Percentiles rank a stretch among this genome's conserved stretches.
phyloP scores from a whole-genome alignment of 2,888 invertebrate genomes.

The Podabrus alpinus region DNA sequence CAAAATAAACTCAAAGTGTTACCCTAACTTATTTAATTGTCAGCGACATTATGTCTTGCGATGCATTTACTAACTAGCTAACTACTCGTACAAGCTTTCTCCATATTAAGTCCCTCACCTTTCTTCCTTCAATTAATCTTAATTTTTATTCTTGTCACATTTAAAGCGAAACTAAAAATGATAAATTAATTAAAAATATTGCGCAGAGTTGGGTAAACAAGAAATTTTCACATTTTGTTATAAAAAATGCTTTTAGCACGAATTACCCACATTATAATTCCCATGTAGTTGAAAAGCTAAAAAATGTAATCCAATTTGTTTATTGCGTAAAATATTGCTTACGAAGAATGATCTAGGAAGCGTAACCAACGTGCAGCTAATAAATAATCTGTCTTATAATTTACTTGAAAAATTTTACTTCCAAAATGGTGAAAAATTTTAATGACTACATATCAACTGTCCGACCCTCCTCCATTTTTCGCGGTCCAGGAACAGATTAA shows the following conservation, averaged over 20 bases:
- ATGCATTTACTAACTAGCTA: slow-evolving; percentile 7
- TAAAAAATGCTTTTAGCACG: neutral
- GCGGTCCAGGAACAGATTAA: too few species aligned
- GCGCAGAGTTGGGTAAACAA: neutral
- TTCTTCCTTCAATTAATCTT: neutral
- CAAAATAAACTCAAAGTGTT: slow-evolving; percentile 20
- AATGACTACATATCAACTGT: neutral
- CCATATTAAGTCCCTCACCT: slow-evolving; percentile 14
- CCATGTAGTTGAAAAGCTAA: neutral
- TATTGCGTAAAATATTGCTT: neutral
- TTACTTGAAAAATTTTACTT: neutral
- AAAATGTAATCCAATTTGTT: neutral
- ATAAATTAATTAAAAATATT: neutral
- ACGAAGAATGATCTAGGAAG: neutral
- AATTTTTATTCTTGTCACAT: neutral
- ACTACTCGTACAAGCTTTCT: slow-evolving; percentile 8
- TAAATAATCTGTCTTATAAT: neutral
- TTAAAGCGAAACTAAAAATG: neutral
- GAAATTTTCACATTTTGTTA: neutral
- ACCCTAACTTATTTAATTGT: slow-evolving; percentile 29
- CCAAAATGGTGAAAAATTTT: neutral
- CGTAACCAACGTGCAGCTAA: neutral
- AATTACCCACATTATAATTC: neutral
- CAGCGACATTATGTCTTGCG: slow-evolving; percentile 19
- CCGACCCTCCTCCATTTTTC: too few species aligned